Evolutionary conservation across 35 echinoderm and acorn worm genomes (phyloP).

Genomic region (Heliocidaris erythrogramma): DNA sequence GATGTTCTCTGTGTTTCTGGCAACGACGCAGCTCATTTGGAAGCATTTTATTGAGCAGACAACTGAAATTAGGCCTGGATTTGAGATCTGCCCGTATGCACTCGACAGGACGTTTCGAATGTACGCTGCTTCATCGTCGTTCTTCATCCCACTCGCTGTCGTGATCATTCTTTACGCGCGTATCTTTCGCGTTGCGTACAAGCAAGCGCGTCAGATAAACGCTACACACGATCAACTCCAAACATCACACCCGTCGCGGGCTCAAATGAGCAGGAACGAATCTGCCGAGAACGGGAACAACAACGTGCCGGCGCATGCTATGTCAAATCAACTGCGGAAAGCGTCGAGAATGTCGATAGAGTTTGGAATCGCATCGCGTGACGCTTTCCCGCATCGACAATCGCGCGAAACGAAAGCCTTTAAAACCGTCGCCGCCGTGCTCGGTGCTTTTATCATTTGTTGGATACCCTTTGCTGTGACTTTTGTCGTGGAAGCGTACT

Average conservation of each 20-base stretch:
- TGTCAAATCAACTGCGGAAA: slow-evolving; percentile 68
- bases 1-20: slow-evolving; percentile 63
- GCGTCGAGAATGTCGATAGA: slow-evolving; percentile 53
- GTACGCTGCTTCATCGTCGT: slow-evolving; percentile 62
- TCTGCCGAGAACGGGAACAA: slow-evolving; percentile 25
- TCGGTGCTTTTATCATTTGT: slow-evolving; percentile 81
- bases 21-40: slow-evolving; percentile 71
- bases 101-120: slow-evolving; percentile 54
- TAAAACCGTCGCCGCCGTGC: slow-evolving; percentile 71
- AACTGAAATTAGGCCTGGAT: neutral
- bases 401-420: slow-evolving; percentile 26
- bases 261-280: slow-evolving; percentile 38
- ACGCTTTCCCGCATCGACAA: slow-evolving; percentile 39
- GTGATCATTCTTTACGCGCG: slow-evolving; percentile 67
- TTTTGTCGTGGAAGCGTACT: slow-evolving; percentile 48
- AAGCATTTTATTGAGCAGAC: slow-evolving; percentile 54
- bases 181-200: slow-evolving; percentile 64
- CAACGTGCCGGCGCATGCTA: neutral
- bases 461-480: slow-evolving; percentile 74
- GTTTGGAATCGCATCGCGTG: neutral
- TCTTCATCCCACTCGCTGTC: slow-evolving; percentile 61
- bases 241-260: neutral
- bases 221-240: slow-evolving; percentile 44
- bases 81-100: slow-evolving; percentile 60
- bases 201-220: slow-evolving; percentile 65